Conservation (phyloP, 2,113 vertebrate genomes). For the Dasyprocta punctata region DNA sequence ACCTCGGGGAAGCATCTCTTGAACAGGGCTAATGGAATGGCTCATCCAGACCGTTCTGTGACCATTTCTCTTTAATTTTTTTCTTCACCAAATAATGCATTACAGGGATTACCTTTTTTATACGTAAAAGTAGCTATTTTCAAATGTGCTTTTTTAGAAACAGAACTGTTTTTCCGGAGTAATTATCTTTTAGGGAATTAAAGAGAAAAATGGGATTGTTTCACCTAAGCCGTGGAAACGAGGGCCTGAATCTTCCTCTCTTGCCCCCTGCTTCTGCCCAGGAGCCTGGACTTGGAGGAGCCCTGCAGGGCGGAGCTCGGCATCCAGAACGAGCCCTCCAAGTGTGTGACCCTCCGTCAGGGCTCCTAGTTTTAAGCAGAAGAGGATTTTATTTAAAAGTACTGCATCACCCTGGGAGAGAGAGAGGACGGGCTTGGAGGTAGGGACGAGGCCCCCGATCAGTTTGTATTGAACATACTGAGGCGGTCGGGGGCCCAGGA, state of each 20-base stretch:
- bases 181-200: neutral
- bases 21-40: neutral
- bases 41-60: neutral
- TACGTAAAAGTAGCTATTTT: neutral
- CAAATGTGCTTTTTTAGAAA: constrained; percentile 1
- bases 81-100: neutral
- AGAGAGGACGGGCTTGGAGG: neutral
- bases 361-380: neutral
- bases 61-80: neutral
- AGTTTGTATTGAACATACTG: neutral
- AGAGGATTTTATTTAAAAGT: neutral
- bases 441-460: neutral
- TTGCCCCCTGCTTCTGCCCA: neutral
- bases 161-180: neutral
- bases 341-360: neutral
- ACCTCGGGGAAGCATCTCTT: neutral
- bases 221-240: no score
- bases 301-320: accelerated
- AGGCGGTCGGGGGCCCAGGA: neutral
- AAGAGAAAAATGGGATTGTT: neutral
- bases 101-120: neutral
- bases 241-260: neutral
- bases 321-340: neutral
- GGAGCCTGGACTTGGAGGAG: neutral
- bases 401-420: neutral